phyloP scores from a whole-genome alignment of 2,797 vertebrate genomes.

The Coregonus suidteri region DNA sequence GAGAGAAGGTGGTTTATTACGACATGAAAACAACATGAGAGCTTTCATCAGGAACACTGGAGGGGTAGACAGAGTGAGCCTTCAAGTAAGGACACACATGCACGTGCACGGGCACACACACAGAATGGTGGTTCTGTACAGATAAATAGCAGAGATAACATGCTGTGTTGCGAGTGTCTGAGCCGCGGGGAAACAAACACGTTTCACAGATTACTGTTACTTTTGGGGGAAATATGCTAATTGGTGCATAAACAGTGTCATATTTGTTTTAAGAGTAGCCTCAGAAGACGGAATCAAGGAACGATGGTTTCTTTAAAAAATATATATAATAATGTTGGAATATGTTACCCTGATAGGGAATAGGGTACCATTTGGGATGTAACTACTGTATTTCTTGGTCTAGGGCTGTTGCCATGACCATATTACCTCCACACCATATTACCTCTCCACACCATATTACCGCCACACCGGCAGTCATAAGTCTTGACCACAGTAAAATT shows the following conservation, averaged over 20 bases:
- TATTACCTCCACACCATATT: too few species aligned
- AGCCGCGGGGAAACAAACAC: conserved; percentile 10
- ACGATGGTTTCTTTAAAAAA: background rate
- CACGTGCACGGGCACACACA: too few species aligned
- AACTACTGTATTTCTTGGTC: too few species aligned
- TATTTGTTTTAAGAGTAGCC: background rate
- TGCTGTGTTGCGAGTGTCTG: conserved; percentile 5
- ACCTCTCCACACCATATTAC: too few species aligned
- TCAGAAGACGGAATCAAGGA: background rate
- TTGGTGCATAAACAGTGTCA: conserved; percentile 13
- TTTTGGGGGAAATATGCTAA: conserved; percentile 19
- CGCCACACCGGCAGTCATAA: too few species aligned
- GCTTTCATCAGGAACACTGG: conserved; percentile 24
- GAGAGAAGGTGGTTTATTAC: background rate
- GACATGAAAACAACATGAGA: background rate
- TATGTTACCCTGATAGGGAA: background rate
- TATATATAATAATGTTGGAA: background rate
- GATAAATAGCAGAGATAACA: background rate
- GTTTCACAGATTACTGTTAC: conserved; percentile 1
- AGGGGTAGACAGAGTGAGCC: conserved; percentile 11
- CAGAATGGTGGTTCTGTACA: background rate
- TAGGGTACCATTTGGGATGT: too few species aligned
- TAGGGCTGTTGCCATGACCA: too few species aligned
- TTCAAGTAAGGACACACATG: background rate
- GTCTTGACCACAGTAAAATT: too few species aligned